Evolutionary conservation across 2,888 invertebrate species (phyloP).

Genomic region (Hemaris fuciformis): DNA sequence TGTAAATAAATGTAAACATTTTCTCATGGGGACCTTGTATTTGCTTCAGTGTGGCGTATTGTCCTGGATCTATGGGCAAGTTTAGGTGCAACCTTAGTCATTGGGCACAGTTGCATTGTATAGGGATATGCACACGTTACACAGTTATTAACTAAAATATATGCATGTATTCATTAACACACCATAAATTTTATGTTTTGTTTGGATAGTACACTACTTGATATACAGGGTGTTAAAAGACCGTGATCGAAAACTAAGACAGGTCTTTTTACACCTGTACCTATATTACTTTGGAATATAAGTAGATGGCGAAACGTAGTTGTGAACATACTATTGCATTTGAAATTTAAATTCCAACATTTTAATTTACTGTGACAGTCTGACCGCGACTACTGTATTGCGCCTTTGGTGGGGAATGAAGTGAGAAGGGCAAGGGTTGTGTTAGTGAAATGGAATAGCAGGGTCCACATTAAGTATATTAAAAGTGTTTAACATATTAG

Average conservation of each 20-base stretch:
- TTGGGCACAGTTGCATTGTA: conserved; percentile 82
- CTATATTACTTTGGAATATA: not conserved
- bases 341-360: not conserved
- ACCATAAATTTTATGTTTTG: conserved; percentile 31
- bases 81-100: conserved; percentile 62
- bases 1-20: conserved; percentile 67
- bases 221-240: not conserved
- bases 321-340: not conserved
- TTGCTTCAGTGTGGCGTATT: conserved; percentile 81
- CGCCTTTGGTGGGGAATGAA: no score
- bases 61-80: conserved; percentile 60
- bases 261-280: no score
- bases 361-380: not conserved
- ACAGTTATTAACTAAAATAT: conserved; percentile 49
- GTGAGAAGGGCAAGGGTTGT: no score
- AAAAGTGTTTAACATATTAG: no score
- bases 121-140: conserved; percentile 70
- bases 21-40: conserved; percentile 54
- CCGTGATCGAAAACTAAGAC: no score
- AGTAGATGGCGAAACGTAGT: not conserved
- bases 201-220: conserved; percentile 15
- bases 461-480: no score
- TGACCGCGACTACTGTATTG: no score
- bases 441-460: no score
- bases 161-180: conserved; percentile 50